Base-by-base conservation (phyloP, 2,797 vertebrate genomes). In the Aplochiton taeniatus region DNA sequence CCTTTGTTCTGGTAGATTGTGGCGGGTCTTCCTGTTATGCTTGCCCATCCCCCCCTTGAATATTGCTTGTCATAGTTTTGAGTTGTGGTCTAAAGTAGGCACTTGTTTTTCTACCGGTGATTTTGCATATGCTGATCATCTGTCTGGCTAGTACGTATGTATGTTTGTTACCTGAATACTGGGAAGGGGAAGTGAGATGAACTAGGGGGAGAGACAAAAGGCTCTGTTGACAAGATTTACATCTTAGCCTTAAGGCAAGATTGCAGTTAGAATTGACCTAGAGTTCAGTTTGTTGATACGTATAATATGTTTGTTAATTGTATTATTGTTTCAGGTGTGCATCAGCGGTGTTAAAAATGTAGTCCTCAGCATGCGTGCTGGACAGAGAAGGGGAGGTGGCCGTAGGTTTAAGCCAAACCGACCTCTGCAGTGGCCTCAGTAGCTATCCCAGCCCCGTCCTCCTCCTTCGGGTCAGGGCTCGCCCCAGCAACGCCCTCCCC, bases 1-100 rank as follows among this genome's bases (percentile, higher is more conserved):
- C 88, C 87, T 89, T 83, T 83, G 83, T 80, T 61, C 79, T 77
- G 73, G 77, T 81, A 87, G 85, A 87, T 85, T 83, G 84, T 78
- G 82, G 82, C 58, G 57, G 80, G 78, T 77, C 83, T 87, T 89
- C 89, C 88, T 90, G 86, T 87, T 88, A 72, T 74, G 73, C 80
- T 83, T 85, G 83, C 83, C 87, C 84, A 84, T 87, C 86, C 84
- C 85, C 84, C 85, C 82, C 85, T 49, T 78, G 16, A 84, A 83
- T 89, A 88, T 89, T 85, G 87, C 86, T 87, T 65, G 79, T 82
- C 82, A 86, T 86, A 80, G 83, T 86, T 89, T 83, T 84, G 77
- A 72, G 84, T 78, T 88, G 87, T 78, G 87, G 84, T 87, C 74
- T 80, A 67, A 72, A 79, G 68, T 75, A 87, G 88, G 85, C 86